These are phyloP conservation scores for Tragelaphus imberbis DNA, from an alignment of 2,113 vertebrate species.

Conservation along the genomic window DNA sequence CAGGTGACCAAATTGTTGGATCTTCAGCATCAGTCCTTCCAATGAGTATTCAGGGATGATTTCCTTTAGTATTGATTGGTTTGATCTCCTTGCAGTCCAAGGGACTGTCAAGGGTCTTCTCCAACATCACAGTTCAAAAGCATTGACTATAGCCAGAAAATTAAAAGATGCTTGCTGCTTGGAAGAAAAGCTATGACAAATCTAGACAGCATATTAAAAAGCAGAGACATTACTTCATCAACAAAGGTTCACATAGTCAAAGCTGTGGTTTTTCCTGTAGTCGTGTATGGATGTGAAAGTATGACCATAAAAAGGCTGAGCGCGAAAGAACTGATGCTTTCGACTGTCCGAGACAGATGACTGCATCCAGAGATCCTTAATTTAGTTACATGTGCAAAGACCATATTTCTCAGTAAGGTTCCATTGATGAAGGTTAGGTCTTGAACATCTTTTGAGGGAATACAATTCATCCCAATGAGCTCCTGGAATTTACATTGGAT, in stretches of 20 bases:
- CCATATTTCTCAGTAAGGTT: background rate
- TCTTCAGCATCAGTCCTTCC: background rate
- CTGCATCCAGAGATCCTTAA: background rate
- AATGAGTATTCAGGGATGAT: background rate
- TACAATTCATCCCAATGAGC: background rate
- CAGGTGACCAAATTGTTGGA: background rate
- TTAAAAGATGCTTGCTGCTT: background rate
- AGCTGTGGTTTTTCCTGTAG: background rate
- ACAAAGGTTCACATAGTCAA: background rate
- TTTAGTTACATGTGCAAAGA: background rate
- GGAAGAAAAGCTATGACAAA: background rate
- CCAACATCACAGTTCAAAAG: background rate
- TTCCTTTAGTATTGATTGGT: background rate
- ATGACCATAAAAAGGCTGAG: background rate
- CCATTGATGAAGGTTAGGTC: background rate
- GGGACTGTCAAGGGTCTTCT: background rate
- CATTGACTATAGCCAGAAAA: background rate
- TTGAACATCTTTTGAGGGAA: background rate
- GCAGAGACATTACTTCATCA: background rate
- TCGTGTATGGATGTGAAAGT: background rate
- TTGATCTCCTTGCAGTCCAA: background rate
- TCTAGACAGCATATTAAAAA: background rate
- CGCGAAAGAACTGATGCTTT: accelerated
- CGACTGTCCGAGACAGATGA: background rate
- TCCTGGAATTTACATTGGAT: background rate